phyloP scores from a whole-genome alignment of 1,140 invertebrate genomes.

The Agrilus planipennis region DNA sequence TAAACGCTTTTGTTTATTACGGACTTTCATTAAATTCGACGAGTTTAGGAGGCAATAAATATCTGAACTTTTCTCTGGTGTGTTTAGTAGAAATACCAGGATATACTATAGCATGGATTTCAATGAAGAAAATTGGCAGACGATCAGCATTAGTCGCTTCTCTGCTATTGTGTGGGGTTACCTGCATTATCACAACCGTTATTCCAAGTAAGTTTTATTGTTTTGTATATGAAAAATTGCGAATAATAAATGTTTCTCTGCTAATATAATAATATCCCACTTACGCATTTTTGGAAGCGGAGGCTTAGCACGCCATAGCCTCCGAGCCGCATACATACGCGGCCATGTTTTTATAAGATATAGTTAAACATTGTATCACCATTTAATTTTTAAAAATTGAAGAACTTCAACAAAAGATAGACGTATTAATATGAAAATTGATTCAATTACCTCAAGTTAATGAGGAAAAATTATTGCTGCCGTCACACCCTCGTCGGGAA shows the following conservation, averaged over 20 bases:
- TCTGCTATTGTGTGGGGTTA: conserved; percentile 42
- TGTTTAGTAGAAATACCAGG: conserved; percentile 49
- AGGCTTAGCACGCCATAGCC: no score
- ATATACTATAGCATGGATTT: conserved; percentile 41
- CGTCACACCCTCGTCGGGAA: no score
- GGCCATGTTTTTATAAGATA: no score
- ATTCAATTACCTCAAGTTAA: no score
- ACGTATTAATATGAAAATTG: no score
- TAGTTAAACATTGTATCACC: no score
- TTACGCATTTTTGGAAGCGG: no score
- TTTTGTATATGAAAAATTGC: neutral
- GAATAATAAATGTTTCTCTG: neutral
- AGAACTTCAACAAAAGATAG: no score
- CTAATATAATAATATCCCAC: neutral
- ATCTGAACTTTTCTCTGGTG: conserved; percentile 45
- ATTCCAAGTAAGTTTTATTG: conserved; percentile 16
- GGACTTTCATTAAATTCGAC: conserved; percentile 58
- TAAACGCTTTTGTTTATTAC: conserved; percentile 59
- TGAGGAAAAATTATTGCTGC: no score
- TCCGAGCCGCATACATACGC: no score
- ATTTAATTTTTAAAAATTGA: no score
- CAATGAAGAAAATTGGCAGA: conserved; percentile 41
- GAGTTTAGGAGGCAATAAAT: conserved; percentile 51
- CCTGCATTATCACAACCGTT: conserved; percentile 39
- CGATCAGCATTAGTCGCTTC: conserved; percentile 37